Evolutionary conservation across 92 coral and sea anemone species (phyloP), one percentile per base, ranked within the genome.

Genomic region (Phenganax subtilis): DNA sequence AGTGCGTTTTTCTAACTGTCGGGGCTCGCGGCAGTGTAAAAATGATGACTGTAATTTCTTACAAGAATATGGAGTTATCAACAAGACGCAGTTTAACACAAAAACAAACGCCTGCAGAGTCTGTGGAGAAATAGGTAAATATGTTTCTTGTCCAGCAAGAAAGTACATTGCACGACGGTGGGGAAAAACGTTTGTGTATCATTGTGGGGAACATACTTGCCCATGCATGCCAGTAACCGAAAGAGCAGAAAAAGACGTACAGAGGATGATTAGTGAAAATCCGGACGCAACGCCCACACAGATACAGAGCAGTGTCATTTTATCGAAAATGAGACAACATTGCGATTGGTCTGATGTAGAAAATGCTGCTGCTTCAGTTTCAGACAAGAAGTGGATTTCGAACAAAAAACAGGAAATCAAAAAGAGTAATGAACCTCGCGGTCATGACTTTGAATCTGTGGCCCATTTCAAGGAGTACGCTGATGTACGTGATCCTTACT

Each of bases 341-440:
- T 30, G 82, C 75, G 87, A 82, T 51, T 82, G 87, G 87, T 69
- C 68, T 7, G 62, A 55, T 14, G 75, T 86, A 3, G 87, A 86
- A 86, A 64, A 86, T 30, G 82, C 80, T 12, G 89, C 87, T 53
- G 27, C 59, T 14, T 69, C 76, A 47, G 52, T 52, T 61, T 55
- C 69, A 57, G 87, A 82, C 87, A 82, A 56, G 16, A 86, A 86
- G 37, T 56, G 89, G 89, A 82, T 83, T 54, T 11, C 81, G n/a
- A 75, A 84, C 62, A 64, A 82, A 57, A 86, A 86, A 72, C 74
- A 84, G 75, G 59, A 66, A 52, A 25, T 70, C 4, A 72, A 37
- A 64, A 77, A 84, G n/a, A 69, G 60, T 17, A 16, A 58, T 25
- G 86, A 84, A 31, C 84, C 75, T 31, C 84, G 53, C 52, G 75